Percentiles rank a stretch among this genome's conserved stretches.
Conservation (phyloP, 2,888 invertebrate genomes). For the Trachelus stipa region DNA sequence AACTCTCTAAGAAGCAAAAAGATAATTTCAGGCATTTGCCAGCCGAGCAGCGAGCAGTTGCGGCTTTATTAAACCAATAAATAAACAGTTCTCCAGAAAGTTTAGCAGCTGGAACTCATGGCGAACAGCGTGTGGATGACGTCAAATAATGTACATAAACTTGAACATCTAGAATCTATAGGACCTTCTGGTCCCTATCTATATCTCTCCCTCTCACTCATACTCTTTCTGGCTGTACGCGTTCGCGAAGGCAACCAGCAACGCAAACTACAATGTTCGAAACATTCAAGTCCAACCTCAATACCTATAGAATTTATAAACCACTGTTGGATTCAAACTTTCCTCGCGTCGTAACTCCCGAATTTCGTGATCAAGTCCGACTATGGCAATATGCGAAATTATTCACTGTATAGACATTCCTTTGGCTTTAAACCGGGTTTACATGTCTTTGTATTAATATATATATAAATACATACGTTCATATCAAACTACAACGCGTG, state of each 20-base stretch:
- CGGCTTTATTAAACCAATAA: slow-evolving; percentile 42
- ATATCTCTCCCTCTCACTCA: neutral
- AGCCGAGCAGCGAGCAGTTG: neutral
- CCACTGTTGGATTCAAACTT: neutral
- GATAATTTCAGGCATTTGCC: neutral
- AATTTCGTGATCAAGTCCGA: neutral
- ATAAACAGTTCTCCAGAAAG: slow-evolving; percentile 29
- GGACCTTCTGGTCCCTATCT: neutral
- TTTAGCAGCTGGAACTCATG: neutral
- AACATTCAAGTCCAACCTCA: neutral
- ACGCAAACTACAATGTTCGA: neutral
- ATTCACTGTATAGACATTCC: neutral
- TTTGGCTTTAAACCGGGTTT: neutral
- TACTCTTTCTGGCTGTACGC: neutral
- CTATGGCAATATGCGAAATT: neutral
- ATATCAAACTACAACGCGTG: neutral
- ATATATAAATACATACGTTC: too few relatives aligned
- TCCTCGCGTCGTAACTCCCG: neutral
- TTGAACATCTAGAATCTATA: neutral
- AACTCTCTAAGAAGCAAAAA: neutral
- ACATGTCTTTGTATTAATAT: too few relatives aligned
- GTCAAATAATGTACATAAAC: slow-evolving; percentile 32
- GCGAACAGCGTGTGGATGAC: slow-evolving; percentile 8
- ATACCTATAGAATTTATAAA: neutral
- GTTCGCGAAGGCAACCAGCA: neutral